Evolutionary conservation across 2,888 invertebrate species (phyloP).

Genomic region (Macroteleia sp.): DNA sequence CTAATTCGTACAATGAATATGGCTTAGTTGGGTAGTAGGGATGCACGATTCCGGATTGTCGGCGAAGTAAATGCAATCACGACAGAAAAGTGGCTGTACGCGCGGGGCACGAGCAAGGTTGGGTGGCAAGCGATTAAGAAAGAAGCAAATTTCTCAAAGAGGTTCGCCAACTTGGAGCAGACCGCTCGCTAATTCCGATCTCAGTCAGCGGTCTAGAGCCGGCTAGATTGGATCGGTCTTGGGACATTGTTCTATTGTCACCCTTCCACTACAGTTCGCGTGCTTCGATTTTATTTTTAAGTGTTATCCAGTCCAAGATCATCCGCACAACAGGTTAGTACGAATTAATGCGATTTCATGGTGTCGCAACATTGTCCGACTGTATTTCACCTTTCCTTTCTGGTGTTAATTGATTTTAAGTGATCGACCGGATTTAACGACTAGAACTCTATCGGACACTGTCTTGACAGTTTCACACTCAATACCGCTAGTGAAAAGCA

Average conservation of each 20-base stretch:
- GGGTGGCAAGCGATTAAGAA: conserved; percentile 63
- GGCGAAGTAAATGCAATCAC: conserved; percentile 61
- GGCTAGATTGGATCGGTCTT: conserved; percentile 61
- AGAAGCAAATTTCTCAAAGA: conserved; percentile 63
- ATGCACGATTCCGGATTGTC: conserved; percentile 66
- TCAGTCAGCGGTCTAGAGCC: conserved; percentile 65
- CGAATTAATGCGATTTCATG: background rate
- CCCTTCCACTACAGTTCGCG: conserved; percentile 17
- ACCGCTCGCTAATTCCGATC: conserved; percentile 61
- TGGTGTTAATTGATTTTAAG: conserved; percentile 4
- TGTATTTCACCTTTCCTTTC: conserved; percentile 26
- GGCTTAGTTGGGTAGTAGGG: conserved; percentile 66
- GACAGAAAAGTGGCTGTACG: conserved; percentile 62
- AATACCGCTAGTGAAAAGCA: too few relatives aligned
- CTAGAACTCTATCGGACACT: too few relatives aligned
- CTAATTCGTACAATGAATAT: conserved; percentile 62
- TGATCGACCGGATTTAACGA: too few relatives aligned
- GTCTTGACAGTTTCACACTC: too few relatives aligned
- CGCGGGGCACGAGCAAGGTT: conserved; percentile 66
- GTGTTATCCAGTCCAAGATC: conserved; percentile 6
- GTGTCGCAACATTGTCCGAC: conserved; percentile 25
- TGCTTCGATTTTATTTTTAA: conserved; percentile 17
- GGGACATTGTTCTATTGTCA: conserved; percentile 18
- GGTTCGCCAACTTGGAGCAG: conserved; percentile 53
- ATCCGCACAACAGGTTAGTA: conserved; percentile 35